A percentile compares a stretch with the other conserved stretches of the same genome.
Evolutionary conservation across 2,797 vertebrate species (phyloP).

Genomic region (Siniperca scherzeri): DNA sequence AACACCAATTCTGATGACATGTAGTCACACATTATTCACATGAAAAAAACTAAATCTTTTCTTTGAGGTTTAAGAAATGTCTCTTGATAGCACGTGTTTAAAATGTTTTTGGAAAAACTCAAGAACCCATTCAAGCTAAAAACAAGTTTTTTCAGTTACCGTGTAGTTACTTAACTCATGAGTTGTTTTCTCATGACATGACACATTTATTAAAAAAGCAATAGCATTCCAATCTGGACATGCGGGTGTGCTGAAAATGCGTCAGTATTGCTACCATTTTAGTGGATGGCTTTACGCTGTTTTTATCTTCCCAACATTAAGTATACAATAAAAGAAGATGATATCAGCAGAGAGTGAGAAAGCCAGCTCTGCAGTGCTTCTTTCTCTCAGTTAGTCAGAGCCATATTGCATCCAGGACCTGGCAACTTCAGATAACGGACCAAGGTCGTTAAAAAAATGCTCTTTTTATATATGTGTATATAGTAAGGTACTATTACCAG

Average conservation of each 20-base stretch:
- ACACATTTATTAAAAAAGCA: not conserved
- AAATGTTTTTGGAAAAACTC: no score
- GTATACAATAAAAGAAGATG: slow-evolving; percentile 18
- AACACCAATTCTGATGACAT: not conserved
- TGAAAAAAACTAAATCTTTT: not conserved
- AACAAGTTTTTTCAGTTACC: not conserved
- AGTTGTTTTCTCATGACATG: not conserved
- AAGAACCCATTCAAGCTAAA: not conserved
- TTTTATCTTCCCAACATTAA: not conserved
- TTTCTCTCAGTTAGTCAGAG: not conserved
- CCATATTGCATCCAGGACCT: slow-evolving; percentile 29
- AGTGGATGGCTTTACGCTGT: not conserved
- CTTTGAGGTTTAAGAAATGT: not conserved
- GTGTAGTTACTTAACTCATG: not conserved
- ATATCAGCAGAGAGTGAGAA: slow-evolving; percentile 23
- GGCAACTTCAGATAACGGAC: slow-evolving; percentile 23
- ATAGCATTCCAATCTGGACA: not conserved
- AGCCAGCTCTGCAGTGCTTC: slow-evolving; percentile 19
- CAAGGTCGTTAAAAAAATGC: not conserved
- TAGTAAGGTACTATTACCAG: not conserved
- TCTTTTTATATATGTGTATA: not conserved
- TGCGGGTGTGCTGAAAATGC: not conserved
- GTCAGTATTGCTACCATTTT: not conserved
- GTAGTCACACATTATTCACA: not conserved
- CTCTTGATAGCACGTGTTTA: not conserved